Evolutionary conservation across 2,113 vertebrate species (phyloP).

Genomic region (Epinephelus fuscoguttatus): DNA sequence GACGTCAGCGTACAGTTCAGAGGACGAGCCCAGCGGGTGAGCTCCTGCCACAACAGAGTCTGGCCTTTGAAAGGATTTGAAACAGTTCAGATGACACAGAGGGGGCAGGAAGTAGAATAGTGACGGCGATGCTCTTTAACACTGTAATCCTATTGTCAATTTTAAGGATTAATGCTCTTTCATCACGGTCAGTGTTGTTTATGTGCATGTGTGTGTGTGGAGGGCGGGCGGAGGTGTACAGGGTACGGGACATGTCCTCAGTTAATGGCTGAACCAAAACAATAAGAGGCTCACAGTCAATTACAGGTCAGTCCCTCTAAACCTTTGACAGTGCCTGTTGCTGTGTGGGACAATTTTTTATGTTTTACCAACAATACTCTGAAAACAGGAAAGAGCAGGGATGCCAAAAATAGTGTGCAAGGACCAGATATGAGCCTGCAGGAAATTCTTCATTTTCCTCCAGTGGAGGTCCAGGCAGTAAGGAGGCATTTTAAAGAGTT

Average conservation of each 20-base stretch:
- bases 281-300: conserved; percentile 49
- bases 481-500: neutral
- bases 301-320: conserved; percentile 41
- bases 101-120: conserved; percentile 72
- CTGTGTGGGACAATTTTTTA: conserved; percentile 45
- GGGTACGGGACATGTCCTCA: conserved; percentile 13
- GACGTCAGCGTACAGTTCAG: conserved; percentile 67
- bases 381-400: conserved; percentile 55
- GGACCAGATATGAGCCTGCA: conserved; percentile 29
- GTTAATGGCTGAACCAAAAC: conserved; percentile 47
- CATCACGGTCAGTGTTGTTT: conserved; percentile 58
- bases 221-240: neutral
- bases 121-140: conserved; percentile 67
- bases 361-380: conserved; percentile 58
- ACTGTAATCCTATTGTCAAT: conserved; percentile 75
- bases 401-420: conserved; percentile 43
- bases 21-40: conserved; percentile 69
- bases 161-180: conserved; percentile 71
- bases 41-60: conserved; percentile 58
- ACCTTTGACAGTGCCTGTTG: conserved; percentile 51
- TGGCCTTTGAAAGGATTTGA: conserved; percentile 79
- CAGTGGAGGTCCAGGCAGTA: neutral
- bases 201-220: conserved; percentile 5
- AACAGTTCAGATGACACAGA: conserved; percentile 72
- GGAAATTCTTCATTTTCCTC: conserved; percentile 46